Percentiles rank a stretch among this genome's conserved stretches.
Conservation (phyloP, 2,113 vertebrate species). For the Seriola quinqueradiata region DNA sequence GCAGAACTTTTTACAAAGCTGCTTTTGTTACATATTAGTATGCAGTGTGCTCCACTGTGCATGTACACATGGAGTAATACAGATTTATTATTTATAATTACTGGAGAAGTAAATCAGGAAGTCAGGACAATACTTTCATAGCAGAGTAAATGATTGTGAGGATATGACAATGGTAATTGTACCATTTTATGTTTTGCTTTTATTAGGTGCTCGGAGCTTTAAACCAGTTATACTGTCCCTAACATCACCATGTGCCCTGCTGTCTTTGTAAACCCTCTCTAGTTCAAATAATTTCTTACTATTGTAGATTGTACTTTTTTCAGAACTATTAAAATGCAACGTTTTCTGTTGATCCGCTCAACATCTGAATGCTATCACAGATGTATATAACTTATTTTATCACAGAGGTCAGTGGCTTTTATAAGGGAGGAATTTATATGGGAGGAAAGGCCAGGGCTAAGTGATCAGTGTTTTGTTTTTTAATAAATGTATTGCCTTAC, state of each 20-base stretch:
- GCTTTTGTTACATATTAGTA: slow-evolving; percentile 20
- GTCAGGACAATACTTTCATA: neutral
- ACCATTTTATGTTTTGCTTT: neutral
- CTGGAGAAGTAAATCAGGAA: neutral
- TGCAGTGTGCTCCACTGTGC: neutral
- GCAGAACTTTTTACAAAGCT: neutral
- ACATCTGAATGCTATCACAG: neutral
- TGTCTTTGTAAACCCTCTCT: neutral
- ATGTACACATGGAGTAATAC: neutral
- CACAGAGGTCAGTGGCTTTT: slow-evolving; percentile 29
- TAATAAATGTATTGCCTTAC: neutral
- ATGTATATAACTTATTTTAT: slow-evolving; percentile 30
- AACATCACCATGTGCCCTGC: neutral
- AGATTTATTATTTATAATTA: neutral
- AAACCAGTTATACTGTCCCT: neutral
- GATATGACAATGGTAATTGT: neutral
- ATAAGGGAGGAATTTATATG: slow-evolving; percentile 22
- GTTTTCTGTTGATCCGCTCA: neutral
- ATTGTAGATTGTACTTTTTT: neutral
- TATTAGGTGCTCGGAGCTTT: neutral
- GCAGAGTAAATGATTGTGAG: neutral
- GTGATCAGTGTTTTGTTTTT: neutral
- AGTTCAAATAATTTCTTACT: neutral
- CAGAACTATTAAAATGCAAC: neutral
- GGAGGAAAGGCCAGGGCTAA: neutral